Evolutionary conservation across 2,797 vertebrate genomes (phyloP).

Genomic region (Malurus leucopterus): DNA sequence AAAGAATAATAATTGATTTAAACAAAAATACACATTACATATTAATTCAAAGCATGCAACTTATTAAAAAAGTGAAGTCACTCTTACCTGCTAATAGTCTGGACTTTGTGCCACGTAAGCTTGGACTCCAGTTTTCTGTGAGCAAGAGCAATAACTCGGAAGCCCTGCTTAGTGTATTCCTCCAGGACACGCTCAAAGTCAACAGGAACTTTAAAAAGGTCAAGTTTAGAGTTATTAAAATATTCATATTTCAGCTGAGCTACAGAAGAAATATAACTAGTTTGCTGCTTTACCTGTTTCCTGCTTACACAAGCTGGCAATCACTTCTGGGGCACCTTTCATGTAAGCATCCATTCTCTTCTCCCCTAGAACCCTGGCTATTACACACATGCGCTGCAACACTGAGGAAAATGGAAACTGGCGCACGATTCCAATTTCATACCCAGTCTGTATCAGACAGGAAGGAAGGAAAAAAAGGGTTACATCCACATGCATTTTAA

Average conservation of each 20-base stretch:
- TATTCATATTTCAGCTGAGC: background rate
- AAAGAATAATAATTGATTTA: background rate
- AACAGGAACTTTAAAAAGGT: constrained; percentile 79
- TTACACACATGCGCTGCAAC: constrained; percentile 92
- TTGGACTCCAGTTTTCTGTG: constrained; percentile 92
- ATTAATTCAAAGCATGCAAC: background rate
- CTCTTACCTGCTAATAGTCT: constrained; percentile 87
- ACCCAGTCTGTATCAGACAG: constrained; percentile 73
- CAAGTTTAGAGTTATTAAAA: background rate
- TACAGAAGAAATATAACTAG: background rate
- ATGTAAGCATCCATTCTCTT: constrained; percentile 94
- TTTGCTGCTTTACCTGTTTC: constrained; percentile 82
- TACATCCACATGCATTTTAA: background rate
- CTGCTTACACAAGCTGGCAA: constrained; percentile 89
- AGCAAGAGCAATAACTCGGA: constrained; percentile 94
- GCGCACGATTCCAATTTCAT: constrained; percentile 95
- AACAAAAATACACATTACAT: background rate
- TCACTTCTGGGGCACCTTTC: constrained; percentile 93
- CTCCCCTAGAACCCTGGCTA: constrained; percentile 87
- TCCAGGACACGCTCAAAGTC: constrained; percentile 89
- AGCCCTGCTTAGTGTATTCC: constrained; percentile 92
- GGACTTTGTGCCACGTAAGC: constrained; percentile 95
- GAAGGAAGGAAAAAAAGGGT: background rate
- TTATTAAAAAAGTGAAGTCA: background rate
- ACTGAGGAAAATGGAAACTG: constrained; percentile 97